A percentile compares a stretch with the other conserved stretches of the same genome.
Evolutionary conservation across 2,113 vertebrate species (phyloP).

Genomic region (Phoenicopterus ruber): DNA sequence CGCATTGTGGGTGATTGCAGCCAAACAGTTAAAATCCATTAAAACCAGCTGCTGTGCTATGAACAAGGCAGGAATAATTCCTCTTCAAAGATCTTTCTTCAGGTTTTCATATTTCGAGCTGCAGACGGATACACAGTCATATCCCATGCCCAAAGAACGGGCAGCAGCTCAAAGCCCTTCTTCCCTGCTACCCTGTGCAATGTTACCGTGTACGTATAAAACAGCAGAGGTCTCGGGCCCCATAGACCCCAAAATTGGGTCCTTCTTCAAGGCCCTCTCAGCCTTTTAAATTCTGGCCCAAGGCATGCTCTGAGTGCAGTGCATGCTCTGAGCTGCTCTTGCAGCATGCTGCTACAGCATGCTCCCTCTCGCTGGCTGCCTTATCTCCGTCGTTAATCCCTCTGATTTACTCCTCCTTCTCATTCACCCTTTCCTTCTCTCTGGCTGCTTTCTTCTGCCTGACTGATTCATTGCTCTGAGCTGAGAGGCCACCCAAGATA

Average conservation of each 20-base stretch:
- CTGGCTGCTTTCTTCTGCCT: background rate
- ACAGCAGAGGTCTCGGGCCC: background rate
- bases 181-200: background rate
- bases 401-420: background rate
- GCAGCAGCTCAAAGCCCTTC: background rate
- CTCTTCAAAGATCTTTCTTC: background rate
- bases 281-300: background rate
- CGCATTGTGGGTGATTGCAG: background rate
- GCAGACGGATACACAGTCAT: background rate
- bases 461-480: background rate
- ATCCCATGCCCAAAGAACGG: no score
- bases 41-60: background rate
- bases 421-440: background rate
- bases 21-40: constrained; percentile 25
- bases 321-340: background rate
- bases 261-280: background rate
- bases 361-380: background rate
- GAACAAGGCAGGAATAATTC: background rate
- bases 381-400: background rate
- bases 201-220: background rate
- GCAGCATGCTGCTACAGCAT: background rate
- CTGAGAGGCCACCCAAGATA: background rate
- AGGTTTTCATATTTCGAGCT: background rate
- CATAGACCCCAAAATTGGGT: background rate
- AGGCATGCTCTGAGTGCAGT: background rate